Base-by-base conservation (phyloP, 2,888 invertebrate species). In the Dioctria rufipes region DNA sequence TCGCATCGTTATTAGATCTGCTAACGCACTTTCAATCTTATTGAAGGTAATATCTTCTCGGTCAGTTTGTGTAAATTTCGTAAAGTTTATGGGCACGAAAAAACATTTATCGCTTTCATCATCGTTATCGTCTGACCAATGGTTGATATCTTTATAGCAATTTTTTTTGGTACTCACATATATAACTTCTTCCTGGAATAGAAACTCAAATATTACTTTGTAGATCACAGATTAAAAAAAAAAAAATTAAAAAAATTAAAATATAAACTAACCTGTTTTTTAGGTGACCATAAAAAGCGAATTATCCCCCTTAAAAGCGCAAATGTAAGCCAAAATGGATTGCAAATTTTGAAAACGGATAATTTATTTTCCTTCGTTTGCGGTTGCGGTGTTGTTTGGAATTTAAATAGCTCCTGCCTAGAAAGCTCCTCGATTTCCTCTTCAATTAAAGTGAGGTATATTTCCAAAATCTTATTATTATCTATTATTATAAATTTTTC, bases 261-360 rank as follows among this genome's bases (percentile, higher is more conserved):
- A 6, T 8, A 40, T 6, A 37, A 13, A 25, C 3, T 46, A 5
- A 67, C 67, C 67, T 67, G 42, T 6, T 4, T 43, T 2, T 1
- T 49, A 37, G 9, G 2, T 4, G 51, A 11, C n/a, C 49, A 54
- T 37, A 69, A 2, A 69, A 39, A 69, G 37, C 37, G 3, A 11
- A 69, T 49, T 39, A 69, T 69, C 2, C 69, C 51, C 39, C 39
- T 2, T 37, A 69, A 37, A 9, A 69, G 8, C 4, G 49, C 37
- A 39, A 5, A 54, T 51, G 69, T 69, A 8, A 69, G n/a, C 69
- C 69, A 69, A 51, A 54, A 69, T 5, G 69, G 69, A 51, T 69
- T 69, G 37, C 69, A 69, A 25, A 69, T 3, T 69, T 69, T 69
- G 25, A 69, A 69, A 39, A 39, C n/a, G n/a, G 69, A 69, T 3